phyloP scores from a whole-genome alignment of 2,888 invertebrate genomes.

The Lathronympha strigana region DNA sequence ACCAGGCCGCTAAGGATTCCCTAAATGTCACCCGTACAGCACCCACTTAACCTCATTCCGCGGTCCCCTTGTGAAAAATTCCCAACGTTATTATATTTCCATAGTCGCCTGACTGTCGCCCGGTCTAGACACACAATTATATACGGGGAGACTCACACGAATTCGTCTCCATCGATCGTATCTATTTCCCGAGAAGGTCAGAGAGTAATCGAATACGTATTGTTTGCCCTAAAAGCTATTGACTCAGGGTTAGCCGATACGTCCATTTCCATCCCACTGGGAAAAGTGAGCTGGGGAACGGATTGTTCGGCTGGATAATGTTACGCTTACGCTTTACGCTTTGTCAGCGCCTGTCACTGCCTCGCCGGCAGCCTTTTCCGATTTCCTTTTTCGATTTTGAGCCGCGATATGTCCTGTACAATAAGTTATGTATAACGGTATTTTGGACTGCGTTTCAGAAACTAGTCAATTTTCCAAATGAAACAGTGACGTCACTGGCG shows the following conservation, averaged over 20 bases:
- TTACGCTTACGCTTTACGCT: conserved; percentile 20
- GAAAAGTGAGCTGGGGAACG: conserved; percentile 35
- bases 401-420: conserved; percentile 2
- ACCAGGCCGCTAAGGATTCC: conserved; percentile 29
- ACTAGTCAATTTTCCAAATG: not conserved
- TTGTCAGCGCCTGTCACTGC: conserved; percentile 27
- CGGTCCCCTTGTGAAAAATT: conserved; percentile 53
- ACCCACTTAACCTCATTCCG: conserved; percentile 51
- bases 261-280: conserved; percentile 40
- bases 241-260: conserved; percentile 48
- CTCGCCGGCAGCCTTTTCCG: conserved; percentile 21
- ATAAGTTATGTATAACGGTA: not conserved
- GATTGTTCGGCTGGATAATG: conserved; percentile 29
- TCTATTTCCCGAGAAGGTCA: conserved; percentile 65
- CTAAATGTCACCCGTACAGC: conserved; percentile 26
- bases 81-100: conserved; percentile 64
- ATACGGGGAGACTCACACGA: conserved; percentile 75
- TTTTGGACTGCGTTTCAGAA: not conserved
- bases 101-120: conserved; percentile 74
- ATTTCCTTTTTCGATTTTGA: conserved; percentile 9
- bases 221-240: conserved; percentile 55
- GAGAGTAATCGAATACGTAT: conserved; percentile 62
- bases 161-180: conserved; percentile 75
- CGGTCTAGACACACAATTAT: conserved; percentile 80
- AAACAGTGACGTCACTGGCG: not conserved